A percentile compares a stretch with the other conserved stretches of the same genome.
Conservation (phyloP, 2,797 vertebrate genomes). For the Cacajao melanocephalus region DNA sequence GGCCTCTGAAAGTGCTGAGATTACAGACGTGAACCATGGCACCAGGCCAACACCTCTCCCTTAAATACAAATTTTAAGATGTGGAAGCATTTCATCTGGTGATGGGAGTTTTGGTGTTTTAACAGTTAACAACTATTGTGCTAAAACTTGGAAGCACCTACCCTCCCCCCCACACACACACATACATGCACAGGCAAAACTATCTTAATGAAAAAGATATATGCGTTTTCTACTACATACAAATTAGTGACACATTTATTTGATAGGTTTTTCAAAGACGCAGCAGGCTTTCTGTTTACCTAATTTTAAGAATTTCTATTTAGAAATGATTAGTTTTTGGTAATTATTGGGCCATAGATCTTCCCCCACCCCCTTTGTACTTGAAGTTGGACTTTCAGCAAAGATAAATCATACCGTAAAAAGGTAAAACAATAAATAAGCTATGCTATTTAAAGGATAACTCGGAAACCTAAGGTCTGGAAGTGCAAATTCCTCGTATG, state of each 20-base stretch:
- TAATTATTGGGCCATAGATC: background rate
- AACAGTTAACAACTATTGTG: background rate
- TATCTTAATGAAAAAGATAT: background rate
- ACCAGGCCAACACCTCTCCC: background rate
- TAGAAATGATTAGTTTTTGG: background rate
- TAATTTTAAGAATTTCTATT: background rate
- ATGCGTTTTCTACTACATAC: background rate
- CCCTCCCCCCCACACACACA: rapidly evolving
- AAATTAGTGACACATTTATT: background rate
- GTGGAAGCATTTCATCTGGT: background rate
- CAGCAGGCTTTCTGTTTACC: background rate
- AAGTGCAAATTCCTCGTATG: background rate
- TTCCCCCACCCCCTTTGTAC: background rate
- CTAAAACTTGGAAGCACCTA: background rate
- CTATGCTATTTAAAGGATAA: background rate
- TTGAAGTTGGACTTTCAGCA: background rate
- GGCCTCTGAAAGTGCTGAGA: background rate
- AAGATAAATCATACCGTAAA: background rate
- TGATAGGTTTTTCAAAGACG: background rate
- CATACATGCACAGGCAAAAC: background rate
- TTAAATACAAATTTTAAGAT: background rate
- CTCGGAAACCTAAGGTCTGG: background rate
- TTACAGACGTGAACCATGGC: background rate
- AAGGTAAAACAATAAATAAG: background rate
- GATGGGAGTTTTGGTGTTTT: background rate